Conservation (phyloP, 2,888 invertebrate genomes). For the Strigamia crassipes region DNA sequence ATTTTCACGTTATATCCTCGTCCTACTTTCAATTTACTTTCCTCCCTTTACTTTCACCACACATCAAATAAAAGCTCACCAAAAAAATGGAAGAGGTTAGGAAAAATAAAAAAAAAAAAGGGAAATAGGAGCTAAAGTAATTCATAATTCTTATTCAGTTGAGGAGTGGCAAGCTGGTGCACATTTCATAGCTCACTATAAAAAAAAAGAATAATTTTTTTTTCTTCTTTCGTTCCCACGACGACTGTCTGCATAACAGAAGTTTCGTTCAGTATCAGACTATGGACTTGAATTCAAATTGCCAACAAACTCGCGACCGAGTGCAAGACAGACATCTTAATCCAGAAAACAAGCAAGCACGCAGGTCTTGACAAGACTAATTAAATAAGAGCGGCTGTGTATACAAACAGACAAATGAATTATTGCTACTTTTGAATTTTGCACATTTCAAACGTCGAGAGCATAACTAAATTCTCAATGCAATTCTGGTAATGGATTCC, state of each 20-base stretch:
- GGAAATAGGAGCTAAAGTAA: slow-evolving; percentile 2
- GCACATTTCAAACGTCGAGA: background rate
- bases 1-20: slow-evolving; percentile 12
- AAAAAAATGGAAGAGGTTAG: background rate
- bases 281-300: slow-evolving; percentile 10
- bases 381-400: background rate
- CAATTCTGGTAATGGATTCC: no score
- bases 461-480: background rate
- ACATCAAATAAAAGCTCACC: slow-evolving; percentile 5
- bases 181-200: slow-evolving; percentile 21
- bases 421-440: background rate
- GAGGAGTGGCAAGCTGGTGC: slow-evolving; percentile 21
- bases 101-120: background rate
- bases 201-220: background rate
- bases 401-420: background rate
- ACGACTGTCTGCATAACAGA: slow-evolving; percentile 4
- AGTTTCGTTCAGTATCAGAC: slow-evolving; percentile 11
- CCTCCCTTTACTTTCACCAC: background rate
- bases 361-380: background rate
- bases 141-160: slow-evolving; percentile 20
- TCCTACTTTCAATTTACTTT: slow-evolving; percentile 16
- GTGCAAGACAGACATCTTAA: background rate
- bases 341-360: background rate
- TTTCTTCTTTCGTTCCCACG: background rate
- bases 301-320: background rate